phyloP scores from a whole-genome alignment of 2,797 vertebrate species.

The Helicolenus hilgendorfi region DNA sequence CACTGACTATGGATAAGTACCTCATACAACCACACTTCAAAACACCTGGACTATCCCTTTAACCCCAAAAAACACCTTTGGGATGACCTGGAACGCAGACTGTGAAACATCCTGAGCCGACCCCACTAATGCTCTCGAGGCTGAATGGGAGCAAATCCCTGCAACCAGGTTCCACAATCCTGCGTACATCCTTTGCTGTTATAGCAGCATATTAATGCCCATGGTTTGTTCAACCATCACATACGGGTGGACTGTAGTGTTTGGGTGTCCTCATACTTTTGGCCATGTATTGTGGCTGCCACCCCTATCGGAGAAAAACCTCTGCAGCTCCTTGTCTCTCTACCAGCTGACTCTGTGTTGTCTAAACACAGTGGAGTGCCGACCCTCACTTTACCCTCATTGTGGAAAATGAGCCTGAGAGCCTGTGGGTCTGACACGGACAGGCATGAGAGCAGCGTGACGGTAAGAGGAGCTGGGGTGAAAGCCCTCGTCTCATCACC shows the following conservation, averaged over 20 bases:
- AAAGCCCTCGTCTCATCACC: conserved; percentile 18
- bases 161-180: not conserved
- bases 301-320: not conserved
- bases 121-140: not conserved
- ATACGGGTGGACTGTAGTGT: not conserved
- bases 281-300: not conserved
- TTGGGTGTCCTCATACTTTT: conserved; percentile 26
- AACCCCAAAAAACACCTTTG: not conserved
- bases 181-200: not conserved
- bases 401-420: conserved; percentile 39
- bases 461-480: conserved; percentile 16
- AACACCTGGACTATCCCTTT: fast-evolving
- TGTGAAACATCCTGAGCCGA: not conserved
- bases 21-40: not conserved
- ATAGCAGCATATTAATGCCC: not conserved
- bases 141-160: not conserved
- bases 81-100: not conserved
- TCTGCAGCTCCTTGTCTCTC: conserved; percentile 10
- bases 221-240: not conserved
- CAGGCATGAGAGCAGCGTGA: conserved; percentile 6
- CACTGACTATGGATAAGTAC: not conserved
- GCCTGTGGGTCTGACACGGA: conserved; percentile 5
- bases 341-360: conserved; percentile 47
- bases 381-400: conserved; percentile 46
- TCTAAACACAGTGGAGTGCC: conserved; percentile 54